Percentiles rank a stretch among this genome's conserved stretches.
Evolutionary conservation across 2,888 invertebrate species (phyloP).

Genomic region (Apantesis nais): DNA sequence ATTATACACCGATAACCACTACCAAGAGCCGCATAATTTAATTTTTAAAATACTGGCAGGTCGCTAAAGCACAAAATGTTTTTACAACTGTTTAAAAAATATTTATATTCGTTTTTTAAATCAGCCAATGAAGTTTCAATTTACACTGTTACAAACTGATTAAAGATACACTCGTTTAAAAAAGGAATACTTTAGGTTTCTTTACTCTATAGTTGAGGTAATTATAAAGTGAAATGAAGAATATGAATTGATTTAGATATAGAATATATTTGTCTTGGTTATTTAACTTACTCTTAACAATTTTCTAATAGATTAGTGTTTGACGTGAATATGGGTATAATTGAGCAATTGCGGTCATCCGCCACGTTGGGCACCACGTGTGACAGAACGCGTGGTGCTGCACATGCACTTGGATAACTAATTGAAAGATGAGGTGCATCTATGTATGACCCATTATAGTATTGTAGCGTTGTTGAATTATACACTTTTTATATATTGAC

Average conservation of each 20-base stretch:
- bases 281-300: neutral
- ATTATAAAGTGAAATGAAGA: neutral
- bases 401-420: conserved; percentile 6
- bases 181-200: neutral
- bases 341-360: conserved; percentile 25
- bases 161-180: neutral
- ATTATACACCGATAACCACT: no score
- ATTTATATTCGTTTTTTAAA: neutral
- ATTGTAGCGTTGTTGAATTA: neutral
- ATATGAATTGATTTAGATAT: neutral
- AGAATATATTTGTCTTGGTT: neutral
- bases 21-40: no score
- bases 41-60: no score
- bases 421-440: conserved; percentile 19
- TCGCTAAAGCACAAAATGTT: no score
- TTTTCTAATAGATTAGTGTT: neutral
- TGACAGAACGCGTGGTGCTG: conserved; percentile 6
- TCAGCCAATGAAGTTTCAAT: neutral
- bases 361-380: conserved; percentile 23
- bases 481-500: neutral
- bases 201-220: neutral
- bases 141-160: no score
- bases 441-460: neutral
- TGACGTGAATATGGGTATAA: conserved; percentile 12
- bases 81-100: no score